These are phyloP conservation scores for Leucopternis melanops DNA, from an alignment of 2,113 vertebrate genomes.

Conservation along the genomic window DNA sequence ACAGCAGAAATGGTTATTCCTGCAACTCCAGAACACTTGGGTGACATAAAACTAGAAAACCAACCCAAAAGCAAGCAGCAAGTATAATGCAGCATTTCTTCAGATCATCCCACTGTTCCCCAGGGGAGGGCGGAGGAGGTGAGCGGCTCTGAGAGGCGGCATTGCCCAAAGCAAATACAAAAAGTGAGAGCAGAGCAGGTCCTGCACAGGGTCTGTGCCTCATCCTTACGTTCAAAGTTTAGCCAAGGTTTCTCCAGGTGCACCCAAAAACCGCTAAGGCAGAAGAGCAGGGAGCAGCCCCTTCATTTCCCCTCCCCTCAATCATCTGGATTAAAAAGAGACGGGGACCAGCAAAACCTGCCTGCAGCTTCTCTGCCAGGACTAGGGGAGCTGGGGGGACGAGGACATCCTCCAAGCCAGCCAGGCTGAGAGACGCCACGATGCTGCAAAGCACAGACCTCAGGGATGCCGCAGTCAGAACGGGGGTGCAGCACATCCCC, in stretches of 20 bases:
- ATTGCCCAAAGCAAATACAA: not conserved
- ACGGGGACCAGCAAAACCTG: not conserved
- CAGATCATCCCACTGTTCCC: not conserved
- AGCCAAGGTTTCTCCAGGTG: not conserved
- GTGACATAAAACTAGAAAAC: not conserved
- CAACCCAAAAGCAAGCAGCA: rapidly evolving
- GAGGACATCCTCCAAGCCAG: not conserved
- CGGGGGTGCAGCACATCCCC: not conserved
- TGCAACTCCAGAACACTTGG: not conserved
- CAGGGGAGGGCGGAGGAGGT: rapidly evolving
- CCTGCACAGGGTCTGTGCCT: not conserved
- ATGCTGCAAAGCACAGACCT: not conserved
- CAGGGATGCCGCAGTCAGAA: not conserved
- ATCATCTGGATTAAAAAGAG: not conserved
- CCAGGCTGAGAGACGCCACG: rapidly evolving
- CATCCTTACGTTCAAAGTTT: rapidly evolving
- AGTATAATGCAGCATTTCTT: not conserved
- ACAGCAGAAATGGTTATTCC: not conserved
- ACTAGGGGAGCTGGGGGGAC: rapidly evolving
- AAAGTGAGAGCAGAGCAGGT: not conserved
- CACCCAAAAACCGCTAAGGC: not conserved
- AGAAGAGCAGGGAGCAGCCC: not conserved
- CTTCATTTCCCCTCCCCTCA: not conserved
- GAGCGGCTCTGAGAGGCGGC: rapidly evolving
- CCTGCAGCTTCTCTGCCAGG: not conserved